Conservation (phyloP, 53 echinoderm and acorn worm genomes). For the Mesocentrotus franciscanus region DNA sequence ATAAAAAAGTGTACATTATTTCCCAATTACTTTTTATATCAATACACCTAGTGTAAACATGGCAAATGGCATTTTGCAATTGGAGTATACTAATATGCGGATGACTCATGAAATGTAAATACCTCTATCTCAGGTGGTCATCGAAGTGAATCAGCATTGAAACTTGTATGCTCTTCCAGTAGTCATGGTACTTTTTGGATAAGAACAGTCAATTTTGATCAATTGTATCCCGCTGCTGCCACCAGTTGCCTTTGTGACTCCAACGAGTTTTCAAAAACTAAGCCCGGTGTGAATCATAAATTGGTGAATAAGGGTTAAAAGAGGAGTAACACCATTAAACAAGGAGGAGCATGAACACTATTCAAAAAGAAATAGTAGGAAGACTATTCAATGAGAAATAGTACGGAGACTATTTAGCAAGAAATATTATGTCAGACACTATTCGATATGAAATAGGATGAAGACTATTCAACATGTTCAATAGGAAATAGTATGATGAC, state of each 20-base stretch:
- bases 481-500: background rate
- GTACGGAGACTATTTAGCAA: too few species aligned
- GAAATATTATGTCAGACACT: too few species aligned
- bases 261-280: background rate
- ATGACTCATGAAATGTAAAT: slow-evolving; percentile 9
- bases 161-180: background rate
- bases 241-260: slow-evolving; percentile 13
- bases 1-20: background rate
- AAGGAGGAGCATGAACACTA: background rate
- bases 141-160: background rate
- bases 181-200: background rate
- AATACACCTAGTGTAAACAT: background rate
- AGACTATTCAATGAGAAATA: too few species aligned
- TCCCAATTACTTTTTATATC: background rate
- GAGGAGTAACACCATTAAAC: background rate
- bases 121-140: background rate
- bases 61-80: background rate
- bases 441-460: background rate
- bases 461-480: background rate
- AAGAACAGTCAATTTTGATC: background rate
- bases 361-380: background rate
- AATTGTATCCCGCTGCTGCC: background rate
- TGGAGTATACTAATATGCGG: background rate
- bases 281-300: background rate
- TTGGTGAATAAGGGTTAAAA: background rate